Base-by-base conservation (phyloP, 1,140 invertebrate species). In the Leptinotarsa texana region DNA sequence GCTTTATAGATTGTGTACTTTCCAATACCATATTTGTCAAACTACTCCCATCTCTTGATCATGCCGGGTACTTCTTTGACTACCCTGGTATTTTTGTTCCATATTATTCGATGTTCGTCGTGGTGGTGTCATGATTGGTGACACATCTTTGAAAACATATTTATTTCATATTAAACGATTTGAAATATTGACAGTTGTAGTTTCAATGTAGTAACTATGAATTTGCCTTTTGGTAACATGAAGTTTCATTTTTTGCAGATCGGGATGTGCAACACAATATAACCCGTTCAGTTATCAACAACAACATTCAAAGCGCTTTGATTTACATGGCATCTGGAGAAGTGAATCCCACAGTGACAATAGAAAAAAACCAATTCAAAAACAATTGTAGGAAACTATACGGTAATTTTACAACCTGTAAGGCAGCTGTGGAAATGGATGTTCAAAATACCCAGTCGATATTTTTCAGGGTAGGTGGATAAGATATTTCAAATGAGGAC, bases 371-470 rank as follows among this genome's bases (percentile, higher is more conserved):
- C 87, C 92, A 94, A 79, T 92, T 99, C 77, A 88, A 89, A 18
- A 84, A 91, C 61, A 99, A 99, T 85, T 98, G 98, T 61, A 87
- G 92, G n/a, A 92, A 95, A 75, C 86, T 97, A 3, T 98, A 97
- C 83, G 95, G 97, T 13, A 99, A 99, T 86, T 96, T 99, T 80
- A 95, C 96, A 0, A 95, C 96, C 0, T 96, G 94, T 80, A 88
- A 89, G 72, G 91, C 94, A 3, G 92, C 95, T 8, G 87, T 99
- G 3, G 89, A 91, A 77, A 87, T 99, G 65, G 95, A 98, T 82
- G 89, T 99, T 1, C 97, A 99, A 86, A 99, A 99, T 85, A 97
- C 96, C 63, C 93, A 95, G 82, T 92, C 93, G 5, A 84, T 98
- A 48, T 94, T 92, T 77, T 95, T 97, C 81, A 91, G 93, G 86